Evolutionary conservation across 1,140 invertebrate genomes (phyloP).

Genomic region (Varroa destructor): DNA sequence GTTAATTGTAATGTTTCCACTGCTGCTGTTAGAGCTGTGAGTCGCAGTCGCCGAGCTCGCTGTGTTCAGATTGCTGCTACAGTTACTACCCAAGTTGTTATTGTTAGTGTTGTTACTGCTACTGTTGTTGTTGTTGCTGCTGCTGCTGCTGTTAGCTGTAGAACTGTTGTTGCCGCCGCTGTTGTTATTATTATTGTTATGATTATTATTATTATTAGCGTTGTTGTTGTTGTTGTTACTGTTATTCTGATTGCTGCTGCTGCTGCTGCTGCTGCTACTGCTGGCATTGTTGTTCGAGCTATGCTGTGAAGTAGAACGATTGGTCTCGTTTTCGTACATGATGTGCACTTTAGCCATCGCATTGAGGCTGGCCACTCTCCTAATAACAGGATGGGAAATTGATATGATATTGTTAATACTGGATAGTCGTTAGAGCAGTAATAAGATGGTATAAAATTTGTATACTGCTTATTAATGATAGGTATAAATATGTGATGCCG

Average conservation of each 20-base stretch:
- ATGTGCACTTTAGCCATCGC: constrained; percentile 80
- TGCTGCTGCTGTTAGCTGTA: neutral
- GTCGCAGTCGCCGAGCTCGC: neutral
- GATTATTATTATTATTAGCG: neutral
- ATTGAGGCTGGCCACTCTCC: constrained; percentile 68
- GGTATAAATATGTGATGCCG: too few species aligned
- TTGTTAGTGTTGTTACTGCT: too few species aligned
- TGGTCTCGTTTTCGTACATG: constrained; percentile 65
- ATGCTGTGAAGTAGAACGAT: constrained; percentile 39
- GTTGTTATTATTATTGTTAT: neutral
- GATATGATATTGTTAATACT: too few species aligned
- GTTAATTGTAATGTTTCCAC: neutral
- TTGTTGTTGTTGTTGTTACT: constrained; percentile 25
- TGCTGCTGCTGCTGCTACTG: neutral
- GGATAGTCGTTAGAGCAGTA: too few species aligned
- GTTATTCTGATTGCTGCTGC: neutral
- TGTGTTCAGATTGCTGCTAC: neutral
- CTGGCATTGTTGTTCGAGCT: constrained; percentile 30
- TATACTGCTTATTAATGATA: too few species aligned
- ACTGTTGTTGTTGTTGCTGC: neutral
- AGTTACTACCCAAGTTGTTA: too few species aligned
- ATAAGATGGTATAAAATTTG: too few species aligned
- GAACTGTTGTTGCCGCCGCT: neutral
- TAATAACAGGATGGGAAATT: neutral
- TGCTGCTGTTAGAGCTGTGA: neutral